phyloP scores from a whole-genome alignment of 1,140 invertebrate species.

The Matsumurasca onukii region DNA sequence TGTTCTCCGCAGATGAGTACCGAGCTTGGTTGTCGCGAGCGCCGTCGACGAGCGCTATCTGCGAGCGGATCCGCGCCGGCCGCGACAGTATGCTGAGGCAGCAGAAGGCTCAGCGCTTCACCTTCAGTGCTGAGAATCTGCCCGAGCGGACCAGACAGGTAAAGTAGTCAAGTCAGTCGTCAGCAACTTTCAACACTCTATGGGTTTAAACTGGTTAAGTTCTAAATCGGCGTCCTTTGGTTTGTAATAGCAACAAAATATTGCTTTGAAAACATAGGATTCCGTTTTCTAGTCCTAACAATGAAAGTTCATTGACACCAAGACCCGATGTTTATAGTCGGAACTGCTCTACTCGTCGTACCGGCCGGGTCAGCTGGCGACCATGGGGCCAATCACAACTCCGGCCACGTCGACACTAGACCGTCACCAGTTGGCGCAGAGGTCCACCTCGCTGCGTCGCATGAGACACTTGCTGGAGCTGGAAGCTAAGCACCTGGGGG shows the following conservation, averaged over 20 bases:
- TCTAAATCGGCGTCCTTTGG: too few relatives aligned
- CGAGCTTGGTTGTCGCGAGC: constrained; percentile 85
- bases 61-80: constrained; percentile 61
- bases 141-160: constrained; percentile 55
- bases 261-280: too few relatives aligned
- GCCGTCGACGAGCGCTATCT: constrained; percentile 88
- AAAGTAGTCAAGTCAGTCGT: too few relatives aligned
- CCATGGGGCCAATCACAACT: constrained; percentile 35
- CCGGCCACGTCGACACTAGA: constrained; percentile 28
- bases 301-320: too few relatives aligned
- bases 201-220: too few relatives aligned
- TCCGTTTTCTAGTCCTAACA: too few relatives aligned
- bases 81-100: constrained; percentile 63
- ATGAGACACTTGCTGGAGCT: constrained; percentile 44
- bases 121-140: constrained; percentile 83
- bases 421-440: constrained; percentile 35
- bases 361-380: constrained; percentile 39
- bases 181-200: too few relatives aligned
- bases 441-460: constrained; percentile 42
- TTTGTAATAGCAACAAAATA: too few relatives aligned
- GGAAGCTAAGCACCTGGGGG: constrained; percentile 43
- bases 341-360: constrained; percentile 39
- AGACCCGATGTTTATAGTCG: constrained; percentile 34
- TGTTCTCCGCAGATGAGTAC: constrained; percentile 90
- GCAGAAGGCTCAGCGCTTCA: constrained; percentile 69